Base-by-base conservation (phyloP, 1,140 invertebrate species). In the Drosophila santomea region DNA sequence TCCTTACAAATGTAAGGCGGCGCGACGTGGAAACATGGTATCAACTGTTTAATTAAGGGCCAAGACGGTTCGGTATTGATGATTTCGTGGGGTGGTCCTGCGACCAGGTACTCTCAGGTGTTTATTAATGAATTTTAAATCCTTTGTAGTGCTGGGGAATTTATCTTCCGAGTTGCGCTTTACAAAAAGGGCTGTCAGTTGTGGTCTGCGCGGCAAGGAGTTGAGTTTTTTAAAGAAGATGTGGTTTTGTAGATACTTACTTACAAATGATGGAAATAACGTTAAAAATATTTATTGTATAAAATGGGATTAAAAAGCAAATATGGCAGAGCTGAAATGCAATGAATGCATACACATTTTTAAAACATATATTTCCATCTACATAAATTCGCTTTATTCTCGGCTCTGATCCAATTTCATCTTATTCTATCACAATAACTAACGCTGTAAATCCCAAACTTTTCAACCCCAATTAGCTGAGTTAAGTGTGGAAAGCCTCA, bases 401-500 rank as follows among this genome's bases (percentile, higher is more conserved):
- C 14, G 38, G 14, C 4, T n/a, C 25, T 17, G 17, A 2, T 36
- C 15, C n/a, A 28, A 32, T 5, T 28, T n/a, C 52, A n/a, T 47
- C 10, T 8, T n/a, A 32, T 5, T 12, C 39, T 61, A 48, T 61
- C 67, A 72, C 41, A 61, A 59, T 48, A 72, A 57, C 54, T 51
- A 39, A 54, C 39, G 14, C 36, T 43, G 45, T 25, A 44, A 32
- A 32, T 51, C 38, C 38, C 11, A 11, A 52, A 73, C 47, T 72
- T 59, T 10, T 52, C 59, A 43, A 55, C 38, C 60, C 62, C 72
- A 74, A 74, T 74, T 74, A 74, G 59, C 59, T 57, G 71, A 74
- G 74, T 74, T 74, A 74, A 74, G 38, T 74, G 63, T 44, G 52
- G 41, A 64, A 74, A 71, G 44, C 51, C 54, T 23, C 61, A 64